Evolutionary conservation across 2,797 vertebrate species (phyloP).

Genomic region (Cottoperca gobio): DNA sequence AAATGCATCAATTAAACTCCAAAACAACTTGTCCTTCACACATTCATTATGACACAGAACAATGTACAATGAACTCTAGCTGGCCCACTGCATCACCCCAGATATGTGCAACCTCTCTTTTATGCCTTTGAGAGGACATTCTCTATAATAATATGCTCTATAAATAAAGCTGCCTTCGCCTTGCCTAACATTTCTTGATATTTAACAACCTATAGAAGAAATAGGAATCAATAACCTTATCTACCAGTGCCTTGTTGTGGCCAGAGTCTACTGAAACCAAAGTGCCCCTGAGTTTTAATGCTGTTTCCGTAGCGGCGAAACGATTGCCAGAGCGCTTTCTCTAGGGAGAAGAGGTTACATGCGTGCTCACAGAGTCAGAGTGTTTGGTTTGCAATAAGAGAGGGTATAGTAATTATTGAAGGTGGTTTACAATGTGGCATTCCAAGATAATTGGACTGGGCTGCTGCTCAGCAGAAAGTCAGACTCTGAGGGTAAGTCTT

Average conservation of each 20-base stretch:
- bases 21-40: not conserved
- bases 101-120: constrained; percentile 13
- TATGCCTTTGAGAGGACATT: too few species aligned
- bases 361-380: constrained; percentile 35
- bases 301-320: constrained; percentile 32
- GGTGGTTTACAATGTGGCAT: constrained; percentile 57
- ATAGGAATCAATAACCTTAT: constrained; percentile 37
- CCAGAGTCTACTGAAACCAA: constrained; percentile 17
- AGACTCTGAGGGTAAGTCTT: constrained; percentile 26
- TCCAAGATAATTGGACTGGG: constrained; percentile 65
- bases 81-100: constrained; percentile 6
- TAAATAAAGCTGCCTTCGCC: too few species aligned
- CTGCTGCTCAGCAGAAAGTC: constrained; percentile 66
- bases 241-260: constrained; percentile 20
- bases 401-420: constrained; percentile 47
- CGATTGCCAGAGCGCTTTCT: constrained; percentile 51
- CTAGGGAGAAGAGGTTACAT: constrained; percentile 55
- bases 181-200: too few species aligned
- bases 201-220: constrained; percentile 18
- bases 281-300: constrained; percentile 35
- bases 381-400: constrained; percentile 47
- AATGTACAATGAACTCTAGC: not conserved
- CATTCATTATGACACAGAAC: not conserved
- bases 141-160: too few species aligned
- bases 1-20: not conserved